These are phyloP conservation scores for Ligdia adustata DNA, from an alignment of 2,888 invertebrate species.

Conservation along the genomic window DNA sequence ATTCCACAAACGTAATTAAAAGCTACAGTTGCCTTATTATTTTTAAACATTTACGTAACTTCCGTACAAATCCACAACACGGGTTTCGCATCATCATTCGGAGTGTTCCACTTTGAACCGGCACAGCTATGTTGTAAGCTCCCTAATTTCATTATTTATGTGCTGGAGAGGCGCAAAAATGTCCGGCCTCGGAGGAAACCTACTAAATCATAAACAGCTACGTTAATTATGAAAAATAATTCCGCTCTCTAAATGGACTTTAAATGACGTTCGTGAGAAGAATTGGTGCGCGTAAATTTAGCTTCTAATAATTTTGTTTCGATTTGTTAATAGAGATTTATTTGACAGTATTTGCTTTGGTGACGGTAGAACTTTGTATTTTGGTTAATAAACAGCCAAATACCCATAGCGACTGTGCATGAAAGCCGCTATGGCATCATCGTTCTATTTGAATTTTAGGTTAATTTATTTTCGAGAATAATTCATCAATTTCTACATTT, in stretches of 20 bases:
- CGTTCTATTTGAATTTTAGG: no score
- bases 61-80: slow-evolving; percentile 7
- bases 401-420: no score
- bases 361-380: slow-evolving; percentile 12
- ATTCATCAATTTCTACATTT: no score
- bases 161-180: slow-evolving; percentile 55
- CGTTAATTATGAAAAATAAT: slow-evolving; percentile 75
- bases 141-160: slow-evolving; percentile 69
- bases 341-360: slow-evolving; percentile 18
- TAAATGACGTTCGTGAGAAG: slow-evolving; percentile 56
- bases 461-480: no score
- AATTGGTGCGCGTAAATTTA: slow-evolving; percentile 43
- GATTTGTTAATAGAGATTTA: slow-evolving; percentile 28
- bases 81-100: slow-evolving; percentile 19
- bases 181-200: slow-evolving; percentile 45
- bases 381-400: neutral
- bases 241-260: slow-evolving; percentile 49
- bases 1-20: no score
- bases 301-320: slow-evolving; percentile 23
- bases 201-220: slow-evolving; percentile 60
- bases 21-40: no score
- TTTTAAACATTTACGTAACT: no score
- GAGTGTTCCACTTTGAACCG: slow-evolving; percentile 24
- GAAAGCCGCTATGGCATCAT: no score
- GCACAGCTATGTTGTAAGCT: slow-evolving; percentile 38